Evolutionary conservation across 2,888 invertebrate species (phyloP).

Genomic region (Apocheima hispidaria): DNA sequence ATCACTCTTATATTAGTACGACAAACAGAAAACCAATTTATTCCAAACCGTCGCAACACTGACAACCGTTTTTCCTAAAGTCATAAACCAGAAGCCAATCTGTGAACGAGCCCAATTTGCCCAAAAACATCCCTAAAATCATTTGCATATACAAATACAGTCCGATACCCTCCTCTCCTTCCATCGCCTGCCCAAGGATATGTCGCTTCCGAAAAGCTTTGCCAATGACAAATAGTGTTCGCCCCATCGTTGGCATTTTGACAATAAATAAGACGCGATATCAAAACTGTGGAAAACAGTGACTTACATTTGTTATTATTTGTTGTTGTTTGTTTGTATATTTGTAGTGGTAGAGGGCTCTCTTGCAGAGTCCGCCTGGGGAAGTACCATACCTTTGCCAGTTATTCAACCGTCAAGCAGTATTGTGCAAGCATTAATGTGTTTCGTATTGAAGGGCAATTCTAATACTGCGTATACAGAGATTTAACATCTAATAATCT

Average conservation of each 20-base stretch:
- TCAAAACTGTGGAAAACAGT: conserved; percentile 28
- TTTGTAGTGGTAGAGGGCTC: too few species aligned
- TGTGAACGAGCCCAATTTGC: conserved; percentile 44
- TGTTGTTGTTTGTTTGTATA: too few species aligned
- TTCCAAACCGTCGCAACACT: not conserved
- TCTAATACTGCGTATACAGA: too few species aligned
- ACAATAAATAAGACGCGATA: conserved; percentile 79
- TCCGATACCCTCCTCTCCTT: conserved; percentile 55
- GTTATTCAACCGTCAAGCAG: too few species aligned
- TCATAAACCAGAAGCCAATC: conserved; percentile 31
- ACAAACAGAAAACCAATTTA: too few species aligned
- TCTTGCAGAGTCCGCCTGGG: too few species aligned
- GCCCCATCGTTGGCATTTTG: conserved; percentile 79
- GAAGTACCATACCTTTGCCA: too few species aligned
- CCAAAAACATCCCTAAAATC: conserved; percentile 42
- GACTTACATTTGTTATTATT: too few species aligned
- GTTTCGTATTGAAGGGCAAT: too few species aligned
- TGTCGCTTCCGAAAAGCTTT: conserved; percentile 73
- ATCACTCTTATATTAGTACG: too few species aligned
- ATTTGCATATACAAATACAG: conserved; percentile 53
- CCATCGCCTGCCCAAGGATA: conserved; percentile 51
- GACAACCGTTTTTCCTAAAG: not conserved
- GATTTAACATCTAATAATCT: too few species aligned
- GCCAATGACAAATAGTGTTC: conserved; percentile 83
- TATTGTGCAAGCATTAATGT: too few species aligned